phyloP scores from a whole-genome alignment of 2,113 vertebrate genomes.

The Burhinus oedicnemus region DNA sequence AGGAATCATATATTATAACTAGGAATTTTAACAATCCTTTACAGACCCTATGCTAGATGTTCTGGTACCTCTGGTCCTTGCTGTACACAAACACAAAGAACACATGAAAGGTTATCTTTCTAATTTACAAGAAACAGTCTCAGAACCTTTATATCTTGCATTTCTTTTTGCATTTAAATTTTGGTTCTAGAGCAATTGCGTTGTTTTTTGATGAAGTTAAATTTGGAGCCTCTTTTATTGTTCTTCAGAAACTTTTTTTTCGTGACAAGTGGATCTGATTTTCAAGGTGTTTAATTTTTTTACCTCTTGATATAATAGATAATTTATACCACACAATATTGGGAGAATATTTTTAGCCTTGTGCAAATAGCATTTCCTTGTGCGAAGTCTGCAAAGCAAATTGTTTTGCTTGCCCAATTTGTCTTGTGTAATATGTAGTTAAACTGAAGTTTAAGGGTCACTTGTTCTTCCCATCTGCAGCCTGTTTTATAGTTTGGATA shows the following conservation, averaged over 20 bases:
- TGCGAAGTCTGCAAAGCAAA: neutral
- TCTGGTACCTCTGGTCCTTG: neutral
- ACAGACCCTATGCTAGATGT: neutral
- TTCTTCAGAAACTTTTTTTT: neutral
- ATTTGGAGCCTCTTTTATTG: neutral
- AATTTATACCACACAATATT: neutral
- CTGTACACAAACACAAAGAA: neutral
- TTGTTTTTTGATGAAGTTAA: neutral
- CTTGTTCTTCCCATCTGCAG: neutral
- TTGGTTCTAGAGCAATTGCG: neutral
- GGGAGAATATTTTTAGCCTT: neutral
- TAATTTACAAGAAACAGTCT: neutral
- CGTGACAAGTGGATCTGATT: neutral
- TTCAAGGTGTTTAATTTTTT: neutral
- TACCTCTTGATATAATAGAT: neutral
- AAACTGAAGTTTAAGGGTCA: neutral
- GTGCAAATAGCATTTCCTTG: slow-evolving; percentile 1
- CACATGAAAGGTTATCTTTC: neutral
- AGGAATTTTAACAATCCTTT: neutral
- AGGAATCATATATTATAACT: neutral
- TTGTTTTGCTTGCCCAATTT: slow-evolving; percentile 7
- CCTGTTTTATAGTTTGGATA: neutral
- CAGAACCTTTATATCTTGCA: neutral
- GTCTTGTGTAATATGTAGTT: neutral
- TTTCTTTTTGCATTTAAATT: neutral